Conservation (phyloP, 2,888 invertebrate genomes). For the Metallyticus violacea region DNA sequence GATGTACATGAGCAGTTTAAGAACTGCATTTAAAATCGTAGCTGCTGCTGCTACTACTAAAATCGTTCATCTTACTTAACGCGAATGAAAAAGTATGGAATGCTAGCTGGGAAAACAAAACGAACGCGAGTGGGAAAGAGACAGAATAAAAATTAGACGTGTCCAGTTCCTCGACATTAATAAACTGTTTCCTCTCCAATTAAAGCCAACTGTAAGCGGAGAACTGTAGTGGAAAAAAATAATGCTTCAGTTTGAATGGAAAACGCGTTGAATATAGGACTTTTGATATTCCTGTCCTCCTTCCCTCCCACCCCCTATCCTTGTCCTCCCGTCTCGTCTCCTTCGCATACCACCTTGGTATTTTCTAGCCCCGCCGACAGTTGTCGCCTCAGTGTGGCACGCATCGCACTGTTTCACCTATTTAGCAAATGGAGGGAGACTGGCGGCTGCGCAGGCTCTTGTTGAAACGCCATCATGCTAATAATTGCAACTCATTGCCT, state of each 20-base stretch:
- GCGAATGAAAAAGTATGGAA: no score
- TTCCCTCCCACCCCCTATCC: not conserved
- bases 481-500: not conserved
- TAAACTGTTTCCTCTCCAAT: not conserved
- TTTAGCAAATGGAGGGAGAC: no score
- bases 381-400: not conserved
- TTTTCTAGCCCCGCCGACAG: not conserved
- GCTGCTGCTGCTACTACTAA: no score
- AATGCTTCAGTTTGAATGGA: not conserved
- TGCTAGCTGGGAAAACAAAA: no score
- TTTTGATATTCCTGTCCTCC: no score
- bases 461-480: not conserved
- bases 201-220: not conserved
- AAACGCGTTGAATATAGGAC: not conserved
- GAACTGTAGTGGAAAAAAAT: not conserved
- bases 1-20: no score
- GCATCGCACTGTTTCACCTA: not conserved
- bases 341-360: not conserved
- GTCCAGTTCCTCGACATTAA: not conserved
- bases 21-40: no score
- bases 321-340: not conserved
- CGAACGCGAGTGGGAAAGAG: no score
- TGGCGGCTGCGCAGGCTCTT: not conserved
- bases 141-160: not conserved
- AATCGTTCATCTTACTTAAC: no score